A percentile compares a stretch with the other conserved stretches of the same genome.
Conservation (phyloP, 2,888 invertebrate genomes). For the Nipponacmea schrenckii region DNA sequence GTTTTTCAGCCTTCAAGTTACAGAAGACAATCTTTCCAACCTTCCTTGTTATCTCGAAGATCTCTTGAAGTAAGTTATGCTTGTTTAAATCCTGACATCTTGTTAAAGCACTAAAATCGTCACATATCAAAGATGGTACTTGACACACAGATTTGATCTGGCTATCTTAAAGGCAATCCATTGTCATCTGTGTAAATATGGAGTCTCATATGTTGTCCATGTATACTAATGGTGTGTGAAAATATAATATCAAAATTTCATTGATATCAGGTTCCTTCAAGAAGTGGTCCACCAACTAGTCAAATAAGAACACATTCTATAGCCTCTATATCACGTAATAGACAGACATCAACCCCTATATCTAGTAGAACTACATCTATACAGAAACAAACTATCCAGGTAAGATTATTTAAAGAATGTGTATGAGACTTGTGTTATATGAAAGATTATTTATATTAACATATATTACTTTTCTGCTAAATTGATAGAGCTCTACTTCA, state of each 20-base stretch:
- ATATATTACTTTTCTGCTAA: too few relatives aligned
- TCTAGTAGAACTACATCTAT: conserved; percentile 5
- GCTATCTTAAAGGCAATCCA: too few relatives aligned
- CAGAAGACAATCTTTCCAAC: conserved; percentile 21
- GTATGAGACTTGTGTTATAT: not conserved
- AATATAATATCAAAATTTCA: too few relatives aligned
- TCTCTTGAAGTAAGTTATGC: conserved; percentile 18
- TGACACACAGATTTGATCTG: too few relatives aligned
- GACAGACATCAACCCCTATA: conserved; percentile 24
- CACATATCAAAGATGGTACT: too few relatives aligned
- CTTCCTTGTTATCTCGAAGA: conserved; percentile 15
- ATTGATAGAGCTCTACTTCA: too few relatives aligned
- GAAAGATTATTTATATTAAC: too few relatives aligned
- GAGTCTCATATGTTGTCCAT: too few relatives aligned
- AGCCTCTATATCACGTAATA: conserved; percentile 50
- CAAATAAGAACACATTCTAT: conserved; percentile 40
- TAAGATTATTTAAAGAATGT: not conserved
- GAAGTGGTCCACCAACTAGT: conserved; percentile 48
- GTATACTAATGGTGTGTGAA: too few relatives aligned
- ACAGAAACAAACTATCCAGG: not conserved
- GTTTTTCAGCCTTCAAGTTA: conserved; percentile 40
- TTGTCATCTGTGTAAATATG: too few relatives aligned
- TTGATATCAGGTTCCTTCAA: conserved; percentile 24
- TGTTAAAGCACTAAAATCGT: not conserved
- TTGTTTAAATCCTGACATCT: too few relatives aligned